Conservation (phyloP, 1,140 invertebrate genomes). For the Thalassaphorura encarpata region DNA sequence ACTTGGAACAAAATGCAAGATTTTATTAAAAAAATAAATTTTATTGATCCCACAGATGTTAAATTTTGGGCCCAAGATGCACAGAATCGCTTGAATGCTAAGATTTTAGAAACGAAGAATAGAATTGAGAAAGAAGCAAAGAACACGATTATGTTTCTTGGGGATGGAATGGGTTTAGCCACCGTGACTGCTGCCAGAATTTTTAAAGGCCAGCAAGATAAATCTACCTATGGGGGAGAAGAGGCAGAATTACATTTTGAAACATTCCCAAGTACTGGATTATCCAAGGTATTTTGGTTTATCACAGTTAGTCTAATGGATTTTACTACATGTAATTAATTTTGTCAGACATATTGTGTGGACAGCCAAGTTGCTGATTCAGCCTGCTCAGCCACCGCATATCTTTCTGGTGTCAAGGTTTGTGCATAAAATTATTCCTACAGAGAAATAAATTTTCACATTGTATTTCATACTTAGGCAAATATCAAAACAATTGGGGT, state of each 20-base stretch:
- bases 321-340: too few species aligned
- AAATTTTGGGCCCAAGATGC: too few species aligned
- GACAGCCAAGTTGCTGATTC: slow-evolving; percentile 44
- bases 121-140: slow-evolving; percentile 42
- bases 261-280: slow-evolving; percentile 58
- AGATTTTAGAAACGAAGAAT: slow-evolving; percentile 6
- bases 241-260: slow-evolving; percentile 60
- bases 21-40: too few species aligned
- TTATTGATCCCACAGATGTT: too few species aligned
- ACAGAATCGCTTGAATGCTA: too few species aligned
- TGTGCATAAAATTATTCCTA: too few species aligned
- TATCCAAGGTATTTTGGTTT: slow-evolving; percentile 40
- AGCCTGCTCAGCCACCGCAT: slow-evolving; percentile 43
- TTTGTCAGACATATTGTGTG: slow-evolving; percentile 41
- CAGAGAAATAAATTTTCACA: too few species aligned
- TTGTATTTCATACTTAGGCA: too few species aligned
- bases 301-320: too few species aligned
- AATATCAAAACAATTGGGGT: slow-evolving; percentile 34
- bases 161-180: slow-evolving; percentile 21
- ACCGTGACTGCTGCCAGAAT: slow-evolving; percentile 26
- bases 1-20: too few species aligned
- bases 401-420: slow-evolving; percentile 41
- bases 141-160: slow-evolving; percentile 61
- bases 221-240: slow-evolving; percentile 44
- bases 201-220: slow-evolving; percentile 45